phyloP scores from a whole-genome alignment of 1,140 invertebrate species.

The Magallana angulata region DNA sequence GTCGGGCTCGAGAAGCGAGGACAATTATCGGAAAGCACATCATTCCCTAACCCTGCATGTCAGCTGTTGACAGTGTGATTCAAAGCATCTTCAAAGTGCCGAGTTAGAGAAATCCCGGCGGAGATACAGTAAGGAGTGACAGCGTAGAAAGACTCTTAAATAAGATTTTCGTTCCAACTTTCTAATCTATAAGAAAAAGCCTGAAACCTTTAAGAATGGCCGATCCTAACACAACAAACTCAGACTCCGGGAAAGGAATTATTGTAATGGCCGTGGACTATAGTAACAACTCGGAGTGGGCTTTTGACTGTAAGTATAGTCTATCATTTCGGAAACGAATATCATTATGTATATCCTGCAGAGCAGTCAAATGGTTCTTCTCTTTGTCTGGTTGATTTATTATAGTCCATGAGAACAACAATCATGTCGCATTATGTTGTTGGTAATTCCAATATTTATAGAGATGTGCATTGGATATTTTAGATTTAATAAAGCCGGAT shows the following conservation, averaged over 20 bases:
- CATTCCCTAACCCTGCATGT: neutral
- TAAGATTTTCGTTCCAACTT: too few species aligned
- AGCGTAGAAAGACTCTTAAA: too few species aligned
- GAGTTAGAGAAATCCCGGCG: too few species aligned
- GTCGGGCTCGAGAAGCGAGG: neutral
- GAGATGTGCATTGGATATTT: too few species aligned
- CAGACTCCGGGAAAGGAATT: neutral
- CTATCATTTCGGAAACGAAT: neutral
- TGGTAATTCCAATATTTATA: too few species aligned
- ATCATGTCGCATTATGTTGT: too few species aligned
- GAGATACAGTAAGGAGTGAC: too few species aligned
- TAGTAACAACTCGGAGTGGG: constrained; percentile 46
- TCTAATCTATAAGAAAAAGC: neutral
- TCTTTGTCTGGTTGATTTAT: too few species aligned
- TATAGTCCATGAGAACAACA: too few species aligned
- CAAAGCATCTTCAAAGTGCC: too few species aligned
- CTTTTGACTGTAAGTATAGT: constrained; percentile 48
- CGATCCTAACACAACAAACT: neutral
- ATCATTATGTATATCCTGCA: neutral
- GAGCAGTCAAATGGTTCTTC: too few species aligned
- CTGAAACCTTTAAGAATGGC: neutral
- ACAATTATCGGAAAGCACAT: constrained; percentile 12
- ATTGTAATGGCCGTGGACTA: constrained; percentile 50
- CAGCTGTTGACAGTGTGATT: neutral
- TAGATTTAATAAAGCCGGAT: too few species aligned